Evolutionary conservation across 2,113 vertebrate species (phyloP), one percentile per base, ranked within the genome.

Genomic region (Cettia cetti): DNA sequence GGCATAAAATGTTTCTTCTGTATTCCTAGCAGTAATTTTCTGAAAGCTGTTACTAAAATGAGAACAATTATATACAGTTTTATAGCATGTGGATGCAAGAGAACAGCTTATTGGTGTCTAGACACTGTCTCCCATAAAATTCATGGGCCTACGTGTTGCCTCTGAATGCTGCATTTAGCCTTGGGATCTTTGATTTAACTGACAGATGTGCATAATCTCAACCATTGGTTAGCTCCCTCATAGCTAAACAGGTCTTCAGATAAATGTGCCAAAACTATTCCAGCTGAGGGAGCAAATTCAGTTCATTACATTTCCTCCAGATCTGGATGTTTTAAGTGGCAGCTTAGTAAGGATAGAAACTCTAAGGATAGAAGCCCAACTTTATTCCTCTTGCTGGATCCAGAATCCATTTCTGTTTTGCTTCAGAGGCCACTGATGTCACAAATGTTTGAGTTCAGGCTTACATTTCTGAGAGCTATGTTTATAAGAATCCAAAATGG

Each of bases 111-210:
- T 94, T 24, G 40, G 56, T 59, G 30, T 75, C 95, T 89, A 93
- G 88, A 86, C 79, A 78, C 35, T 24, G 15, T 78, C 75, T 83
- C 80, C 70, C 81, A 79, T 74, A 88, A 89, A 95, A 94, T 82
- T 89, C 76, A 90, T 52, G 49, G 79, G 89, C 84, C 87, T 81
- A 80, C 21, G 35, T 78, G 78, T 87, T 94, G 69, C 80, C 87
- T 93, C 44, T 5, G 3, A 95, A 79, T 82, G 90, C 50, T 86
- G 86, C 64, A 70, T 95, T 94, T 95, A 94, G 86, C 89, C 77
- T 94, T 93, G 89, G 70, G 74, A 92, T 96, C 84, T 95, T 82
- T 89, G 80, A 90, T 95, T 95, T 93, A 92, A 76, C 60, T 96
- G 94, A 78, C 91, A 97, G 92, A 94, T 89, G 74, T 72, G 49